A percentile compares a stretch with the other conserved stretches of the same genome.
Evolutionary conservation across 2,888 invertebrate species (phyloP).

Genomic region (Sarcophaga variegata): DNA sequence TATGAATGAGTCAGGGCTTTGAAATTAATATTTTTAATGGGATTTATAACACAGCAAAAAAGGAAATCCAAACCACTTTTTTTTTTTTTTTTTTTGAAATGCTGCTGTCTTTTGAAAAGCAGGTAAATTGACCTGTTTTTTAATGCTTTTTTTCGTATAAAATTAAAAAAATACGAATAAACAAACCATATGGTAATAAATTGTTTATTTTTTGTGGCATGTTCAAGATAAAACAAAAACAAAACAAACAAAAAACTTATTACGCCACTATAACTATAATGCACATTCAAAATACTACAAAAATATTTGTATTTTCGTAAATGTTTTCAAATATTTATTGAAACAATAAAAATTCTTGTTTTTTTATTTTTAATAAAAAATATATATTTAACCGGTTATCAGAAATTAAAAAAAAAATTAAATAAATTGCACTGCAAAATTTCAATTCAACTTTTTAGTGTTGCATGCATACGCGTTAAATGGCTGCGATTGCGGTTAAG

Average conservation of each 20-base stretch:
- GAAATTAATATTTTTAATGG: constrained; percentile 28
- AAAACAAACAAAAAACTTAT: not conserved
- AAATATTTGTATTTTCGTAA: constrained; percentile 37
- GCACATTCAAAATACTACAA: not conserved
- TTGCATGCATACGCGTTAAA: no score
- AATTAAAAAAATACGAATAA: not conserved
- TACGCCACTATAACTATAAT: constrained; percentile 30
- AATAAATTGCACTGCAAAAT: no score
- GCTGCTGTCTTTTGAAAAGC: no score
- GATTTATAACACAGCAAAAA: constrained; percentile 17
- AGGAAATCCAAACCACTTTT: constrained; percentile 40
- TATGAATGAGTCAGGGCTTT: constrained; percentile 52
- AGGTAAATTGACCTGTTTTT: constrained; percentile 51
- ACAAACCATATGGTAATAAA: constrained; percentile 1
- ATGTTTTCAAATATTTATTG: constrained; percentile 17
- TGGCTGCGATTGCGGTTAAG: no score
- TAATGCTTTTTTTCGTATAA: constrained; percentile 2
- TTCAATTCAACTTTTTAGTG: no score
- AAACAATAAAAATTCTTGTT: constrained; percentile 8
- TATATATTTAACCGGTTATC: constrained; percentile 51
- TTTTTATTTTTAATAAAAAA: constrained; percentile 33
- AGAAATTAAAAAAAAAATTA: not conserved
- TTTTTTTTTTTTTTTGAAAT: not conserved
- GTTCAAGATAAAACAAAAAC: not conserved
- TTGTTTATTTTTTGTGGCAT: not conserved